Evolutionary conservation across 2,113 vertebrate species (phyloP).

Genomic region (Vidua macroura): DNA sequence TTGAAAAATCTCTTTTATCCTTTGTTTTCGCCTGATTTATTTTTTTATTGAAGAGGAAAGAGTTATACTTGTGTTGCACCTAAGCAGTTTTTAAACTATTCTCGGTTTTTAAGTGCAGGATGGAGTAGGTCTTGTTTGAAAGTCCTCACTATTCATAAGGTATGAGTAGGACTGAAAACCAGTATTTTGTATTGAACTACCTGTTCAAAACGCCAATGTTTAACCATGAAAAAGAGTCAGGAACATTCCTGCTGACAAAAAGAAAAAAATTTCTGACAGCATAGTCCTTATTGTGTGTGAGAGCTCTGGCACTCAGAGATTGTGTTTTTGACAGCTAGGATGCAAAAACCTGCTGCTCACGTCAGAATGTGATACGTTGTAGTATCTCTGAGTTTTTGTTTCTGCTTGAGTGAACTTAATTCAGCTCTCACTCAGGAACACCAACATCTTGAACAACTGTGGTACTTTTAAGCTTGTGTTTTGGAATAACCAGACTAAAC

Average conservation of each 20-base stretch:
- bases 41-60: neutral
- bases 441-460: neutral
- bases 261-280: neutral
- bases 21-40: conserved; percentile 15
- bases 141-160: neutral
- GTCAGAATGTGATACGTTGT: accelerated
- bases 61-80: neutral
- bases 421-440: neutral
- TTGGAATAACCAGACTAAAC: neutral
- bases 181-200: neutral
- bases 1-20: conserved; percentile 27
- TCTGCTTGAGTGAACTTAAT: neutral
- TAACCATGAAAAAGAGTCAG: neutral
- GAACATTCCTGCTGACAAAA: neutral
- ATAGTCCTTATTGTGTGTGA: neutral
- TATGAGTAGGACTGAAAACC: neutral
- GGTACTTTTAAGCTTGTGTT: neutral
- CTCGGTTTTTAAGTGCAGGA: neutral
- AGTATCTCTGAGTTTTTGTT: neutral
- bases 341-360: neutral
- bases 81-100: neutral
- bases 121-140: neutral
- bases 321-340: neutral
- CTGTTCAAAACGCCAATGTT: neutral
- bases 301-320: neutral